These are phyloP conservation scores for Mimachlamys varia DNA, from an alignment of 2,888 invertebrate genomes.

Conservation along the genomic window DNA sequence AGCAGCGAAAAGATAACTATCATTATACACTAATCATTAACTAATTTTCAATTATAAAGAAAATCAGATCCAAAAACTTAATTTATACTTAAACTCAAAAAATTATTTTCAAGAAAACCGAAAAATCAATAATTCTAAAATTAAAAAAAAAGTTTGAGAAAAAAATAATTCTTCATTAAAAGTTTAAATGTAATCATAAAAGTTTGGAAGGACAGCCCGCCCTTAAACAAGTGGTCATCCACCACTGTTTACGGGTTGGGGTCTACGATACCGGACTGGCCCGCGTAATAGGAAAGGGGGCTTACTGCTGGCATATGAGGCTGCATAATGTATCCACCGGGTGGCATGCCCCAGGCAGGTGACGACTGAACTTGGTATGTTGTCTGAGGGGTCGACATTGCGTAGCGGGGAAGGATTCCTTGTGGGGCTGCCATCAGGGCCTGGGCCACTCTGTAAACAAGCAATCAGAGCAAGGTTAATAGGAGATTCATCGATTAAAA, in stretches of 20 bases:
- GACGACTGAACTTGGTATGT: constrained; percentile 75
- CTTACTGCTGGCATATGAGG: constrained; percentile 76
- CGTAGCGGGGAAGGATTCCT: constrained; percentile 74
- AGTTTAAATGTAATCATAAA: background rate
- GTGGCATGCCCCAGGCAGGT: constrained; percentile 51
- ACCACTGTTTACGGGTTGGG: constrained; percentile 40
- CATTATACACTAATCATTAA: too few relatives aligned
- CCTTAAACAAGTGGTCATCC: background rate
- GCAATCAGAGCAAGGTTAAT: background rate
- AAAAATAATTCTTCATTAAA: background rate
- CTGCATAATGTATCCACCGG: constrained; percentile 73
- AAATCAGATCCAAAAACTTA: background rate
- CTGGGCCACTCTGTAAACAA: constrained; percentile 53
- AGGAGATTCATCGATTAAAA: background rate
- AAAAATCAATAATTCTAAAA: background rate
- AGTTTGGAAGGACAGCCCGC: constrained; percentile 37
- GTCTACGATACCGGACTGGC: constrained; percentile 52
- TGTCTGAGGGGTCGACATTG: constrained; percentile 76
- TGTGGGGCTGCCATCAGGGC: constrained; percentile 68
- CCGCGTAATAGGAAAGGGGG: constrained; percentile 82
- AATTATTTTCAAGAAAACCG: background rate
- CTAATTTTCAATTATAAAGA: background rate
- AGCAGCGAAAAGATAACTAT: background rate
- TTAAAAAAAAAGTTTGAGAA: background rate
- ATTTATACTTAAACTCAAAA: background rate